These are phyloP conservation scores for Nephotettix cincticeps DNA, from an alignment of 1,140 invertebrate species.

Conservation along the genomic window DNA sequence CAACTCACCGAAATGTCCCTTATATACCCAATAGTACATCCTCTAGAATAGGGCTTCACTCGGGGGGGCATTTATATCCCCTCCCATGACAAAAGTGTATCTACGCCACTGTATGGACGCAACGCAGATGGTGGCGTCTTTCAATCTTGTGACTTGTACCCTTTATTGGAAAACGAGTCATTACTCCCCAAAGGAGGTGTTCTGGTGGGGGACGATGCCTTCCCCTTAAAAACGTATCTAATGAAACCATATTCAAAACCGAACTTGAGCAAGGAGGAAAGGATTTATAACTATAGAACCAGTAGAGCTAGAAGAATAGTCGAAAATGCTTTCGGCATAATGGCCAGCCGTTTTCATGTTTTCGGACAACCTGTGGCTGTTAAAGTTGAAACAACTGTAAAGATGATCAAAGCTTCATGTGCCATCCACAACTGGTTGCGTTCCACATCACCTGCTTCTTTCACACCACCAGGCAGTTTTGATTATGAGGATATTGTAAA, in stretches of 20 bases:
- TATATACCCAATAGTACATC: no score
- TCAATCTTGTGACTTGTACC: constrained; percentile 35
- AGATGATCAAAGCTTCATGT: no score
- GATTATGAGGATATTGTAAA: constrained; percentile 25
- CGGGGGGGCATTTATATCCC: no score
- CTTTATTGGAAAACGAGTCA: constrained; percentile 34
- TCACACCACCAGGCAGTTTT: constrained; percentile 10
- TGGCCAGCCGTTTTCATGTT: constrained; percentile 47
- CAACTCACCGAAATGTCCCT: no score
- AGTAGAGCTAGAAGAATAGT: constrained; percentile 30
- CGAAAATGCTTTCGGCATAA: constrained; percentile 43
- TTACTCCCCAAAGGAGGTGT: constrained; percentile 17
- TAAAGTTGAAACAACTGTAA: neutral
- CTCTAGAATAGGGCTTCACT: no score
- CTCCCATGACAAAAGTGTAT: no score
- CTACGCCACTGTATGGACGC: no score
- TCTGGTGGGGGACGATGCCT: constrained; percentile 47
- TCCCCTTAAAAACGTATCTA: constrained; percentile 42
- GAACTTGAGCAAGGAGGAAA: constrained; percentile 34
- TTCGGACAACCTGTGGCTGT: constrained; percentile 38
- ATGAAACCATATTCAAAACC: constrained; percentile 45
- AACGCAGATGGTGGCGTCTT: constrained; percentile 46
- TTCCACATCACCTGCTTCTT: constrained; percentile 15
- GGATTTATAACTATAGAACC: constrained; percentile 45
- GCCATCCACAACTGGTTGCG: constrained; percentile 42